phyloP scores from a whole-genome alignment of 2,888 invertebrate genomes.

The Andrena hattorfiana region DNA sequence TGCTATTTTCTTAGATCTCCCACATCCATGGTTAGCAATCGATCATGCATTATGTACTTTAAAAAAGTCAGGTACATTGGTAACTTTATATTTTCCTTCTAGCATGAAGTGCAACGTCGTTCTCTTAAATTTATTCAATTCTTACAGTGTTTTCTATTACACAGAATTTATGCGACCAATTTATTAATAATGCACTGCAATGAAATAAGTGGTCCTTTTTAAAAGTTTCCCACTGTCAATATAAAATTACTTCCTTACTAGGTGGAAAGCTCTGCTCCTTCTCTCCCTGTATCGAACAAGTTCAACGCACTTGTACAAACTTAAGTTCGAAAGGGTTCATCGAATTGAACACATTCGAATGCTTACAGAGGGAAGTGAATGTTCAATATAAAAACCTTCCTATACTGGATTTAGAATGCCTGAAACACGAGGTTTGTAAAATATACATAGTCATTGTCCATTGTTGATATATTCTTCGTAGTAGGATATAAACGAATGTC shows the following conservation, averaged over 20 bases:
- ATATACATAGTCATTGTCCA: constrained; percentile 12
- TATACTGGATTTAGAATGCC: constrained; percentile 89
- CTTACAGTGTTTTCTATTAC: background rate
- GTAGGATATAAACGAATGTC: background rate
- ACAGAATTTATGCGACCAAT: background rate
- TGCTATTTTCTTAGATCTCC: constrained; percentile 98
- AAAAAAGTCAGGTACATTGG: constrained; percentile 86
- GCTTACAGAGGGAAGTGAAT: constrained; percentile 92
- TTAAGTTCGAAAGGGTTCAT: constrained; percentile 92
- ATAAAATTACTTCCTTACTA: constrained; percentile 76
- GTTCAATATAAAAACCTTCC: constrained; percentile 89
- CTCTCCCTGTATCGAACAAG: constrained; percentile 99
- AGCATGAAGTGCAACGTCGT: background rate
- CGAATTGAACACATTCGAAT: constrained; percentile 95
- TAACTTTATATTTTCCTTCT: background rate
- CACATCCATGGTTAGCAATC: constrained; percentile 97
- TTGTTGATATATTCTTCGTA: constrained; percentile 22
- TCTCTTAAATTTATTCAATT: constrained; percentile 1
- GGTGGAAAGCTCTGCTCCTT: constrained; percentile 98
- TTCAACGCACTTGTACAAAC: constrained; percentile 93
- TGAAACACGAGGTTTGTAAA: constrained; percentile 88
- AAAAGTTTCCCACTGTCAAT: background rate
- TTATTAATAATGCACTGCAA: background rate
- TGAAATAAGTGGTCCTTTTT: background rate
- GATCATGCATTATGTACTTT: constrained; percentile 91